phyloP scores from a whole-genome alignment of 2,797 vertebrate genomes.

The Esox masquinongy region DNA sequence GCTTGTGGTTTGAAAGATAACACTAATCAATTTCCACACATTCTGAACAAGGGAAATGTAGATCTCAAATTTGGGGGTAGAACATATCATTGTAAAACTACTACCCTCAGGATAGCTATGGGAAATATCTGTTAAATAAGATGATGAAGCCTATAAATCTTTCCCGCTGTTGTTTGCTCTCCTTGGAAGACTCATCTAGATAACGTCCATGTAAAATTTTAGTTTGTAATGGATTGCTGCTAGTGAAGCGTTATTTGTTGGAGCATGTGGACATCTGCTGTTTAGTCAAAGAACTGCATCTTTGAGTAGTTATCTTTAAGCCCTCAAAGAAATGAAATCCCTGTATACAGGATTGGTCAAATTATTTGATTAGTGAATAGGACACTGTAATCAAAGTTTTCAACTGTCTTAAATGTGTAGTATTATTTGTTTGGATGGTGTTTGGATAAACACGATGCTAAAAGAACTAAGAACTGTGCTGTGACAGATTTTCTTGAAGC shows the following conservation, averaged over 20 bases:
- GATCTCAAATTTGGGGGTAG: neutral
- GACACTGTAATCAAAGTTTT: neutral
- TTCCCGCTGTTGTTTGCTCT: neutral
- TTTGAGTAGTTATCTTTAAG: neutral
- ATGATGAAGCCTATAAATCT: neutral
- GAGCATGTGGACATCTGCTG: conserved; percentile 55
- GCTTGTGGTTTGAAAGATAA: neutral
- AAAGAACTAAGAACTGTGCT: neutral
- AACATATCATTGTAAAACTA: neutral
- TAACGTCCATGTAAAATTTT: neutral
- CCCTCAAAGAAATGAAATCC: too few relatives aligned
- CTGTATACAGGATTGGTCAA: neutral
- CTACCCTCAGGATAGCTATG: neutral
- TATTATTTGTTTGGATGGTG: neutral
- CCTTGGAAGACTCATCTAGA: neutral
- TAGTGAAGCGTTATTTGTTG: neutral
- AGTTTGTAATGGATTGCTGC: neutral
- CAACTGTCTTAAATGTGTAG: neutral
- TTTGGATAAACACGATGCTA: neutral
- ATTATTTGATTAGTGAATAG: neutral
- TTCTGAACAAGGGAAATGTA: neutral
- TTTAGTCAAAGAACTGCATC: conserved; percentile 23
- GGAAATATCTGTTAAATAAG: neutral
- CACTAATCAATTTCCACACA: neutral
- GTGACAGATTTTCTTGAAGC: neutral